Evolutionary conservation across 2,888 invertebrate species (phyloP).

Genomic region (Drosophila emarginata): DNA sequence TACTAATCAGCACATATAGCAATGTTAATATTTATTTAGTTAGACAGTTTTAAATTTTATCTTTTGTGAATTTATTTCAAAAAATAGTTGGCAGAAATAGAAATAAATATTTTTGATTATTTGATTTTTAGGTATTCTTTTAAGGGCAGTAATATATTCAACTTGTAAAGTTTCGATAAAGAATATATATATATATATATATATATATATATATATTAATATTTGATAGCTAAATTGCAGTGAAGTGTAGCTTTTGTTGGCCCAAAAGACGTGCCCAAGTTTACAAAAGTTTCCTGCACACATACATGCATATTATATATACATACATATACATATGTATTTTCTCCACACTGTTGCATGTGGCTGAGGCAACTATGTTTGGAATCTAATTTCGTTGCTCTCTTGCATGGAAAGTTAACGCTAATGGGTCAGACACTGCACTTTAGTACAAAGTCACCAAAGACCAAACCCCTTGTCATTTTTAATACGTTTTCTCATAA

Average conservation of each 20-base stretch:
- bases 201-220: too few species aligned
- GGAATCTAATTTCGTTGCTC: constrained; percentile 27
- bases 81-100: too few species aligned
- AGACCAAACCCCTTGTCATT: not conserved
- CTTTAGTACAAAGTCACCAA: constrained; percentile 24
- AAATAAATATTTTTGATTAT: too few species aligned
- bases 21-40: too few species aligned
- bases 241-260: not conserved
- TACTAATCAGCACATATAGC: too few species aligned
- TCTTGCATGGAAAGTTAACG: constrained; percentile 16
- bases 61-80: too few species aligned
- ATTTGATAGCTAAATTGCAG: not conserved
- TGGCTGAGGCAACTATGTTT: constrained; percentile 8
- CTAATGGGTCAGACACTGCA: constrained; percentile 20
- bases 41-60: too few species aligned
- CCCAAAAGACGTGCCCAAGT: not conserved
- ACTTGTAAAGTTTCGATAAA: not conserved
- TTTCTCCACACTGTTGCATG: constrained; percentile 15
- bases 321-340: too few species aligned
- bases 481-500: not conserved
- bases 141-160: too few species aligned
- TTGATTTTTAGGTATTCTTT: too few species aligned
- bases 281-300: not conserved
- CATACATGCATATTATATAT: not conserved
- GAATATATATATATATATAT: too few species aligned